A percentile compares a stretch with the other conserved stretches of the same genome.
phyloP scores from a whole-genome alignment of 1,140 invertebrate genomes.

The Euwallacea fornicatus region DNA sequence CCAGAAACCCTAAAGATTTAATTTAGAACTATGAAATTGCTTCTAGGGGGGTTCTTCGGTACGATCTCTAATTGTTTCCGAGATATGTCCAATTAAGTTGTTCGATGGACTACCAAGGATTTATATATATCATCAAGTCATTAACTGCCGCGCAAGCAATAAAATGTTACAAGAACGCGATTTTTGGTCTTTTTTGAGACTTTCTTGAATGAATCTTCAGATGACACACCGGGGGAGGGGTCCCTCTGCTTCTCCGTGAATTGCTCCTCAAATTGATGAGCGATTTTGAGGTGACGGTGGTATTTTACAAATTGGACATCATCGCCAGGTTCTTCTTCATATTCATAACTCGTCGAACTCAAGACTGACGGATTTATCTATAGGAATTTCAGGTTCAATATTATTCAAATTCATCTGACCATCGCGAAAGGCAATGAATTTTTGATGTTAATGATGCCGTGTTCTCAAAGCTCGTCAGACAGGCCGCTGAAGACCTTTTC shows the following conservation, averaged over 20 bases:
- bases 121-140: too few species aligned
- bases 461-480: constrained; percentile 73
- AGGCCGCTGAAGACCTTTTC: constrained; percentile 71
- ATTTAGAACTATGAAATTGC: too few species aligned
- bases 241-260: constrained; percentile 70
- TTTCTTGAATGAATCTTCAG: too few species aligned
- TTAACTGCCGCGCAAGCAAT: too few species aligned
- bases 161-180: too few species aligned
- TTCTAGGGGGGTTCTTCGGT: too few species aligned
- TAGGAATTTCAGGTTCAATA: constrained; percentile 36
- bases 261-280: constrained; percentile 73
- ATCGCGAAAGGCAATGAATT: constrained; percentile 72
- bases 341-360: constrained; percentile 69
- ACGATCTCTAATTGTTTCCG: too few species aligned
- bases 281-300: constrained; percentile 67
- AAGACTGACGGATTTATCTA: constrained; percentile 47
- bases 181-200: too few species aligned
- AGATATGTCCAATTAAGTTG: too few species aligned
- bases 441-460: constrained; percentile 73
- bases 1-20: too few species aligned
- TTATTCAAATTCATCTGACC: constrained; percentile 57
- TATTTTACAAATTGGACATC: constrained; percentile 24
- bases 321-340: constrained; percentile 70
- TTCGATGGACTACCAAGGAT: too few species aligned
- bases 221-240: constrained; percentile 32